These are phyloP conservation scores for Belgica antarctica DNA, from an alignment of 2,888 invertebrate genomes.

Conservation along the genomic window DNA sequence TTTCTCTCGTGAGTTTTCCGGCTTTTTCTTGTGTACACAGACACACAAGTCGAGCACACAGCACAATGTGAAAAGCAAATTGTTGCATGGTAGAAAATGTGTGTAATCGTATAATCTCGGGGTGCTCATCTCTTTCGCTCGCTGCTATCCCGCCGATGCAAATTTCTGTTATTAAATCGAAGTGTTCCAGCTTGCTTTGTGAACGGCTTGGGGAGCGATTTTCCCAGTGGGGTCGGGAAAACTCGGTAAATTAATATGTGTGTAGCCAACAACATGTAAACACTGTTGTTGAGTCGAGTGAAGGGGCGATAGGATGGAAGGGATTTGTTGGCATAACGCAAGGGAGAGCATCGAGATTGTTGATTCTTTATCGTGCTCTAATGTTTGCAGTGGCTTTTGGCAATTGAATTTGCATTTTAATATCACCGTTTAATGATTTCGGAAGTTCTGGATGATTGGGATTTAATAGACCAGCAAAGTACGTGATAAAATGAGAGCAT, in stretches of 20 bases:
- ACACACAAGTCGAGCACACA: not conserved
- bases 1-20: not conserved
- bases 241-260: conserved; percentile 5
- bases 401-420: not conserved
- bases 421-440: not conserved
- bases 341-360: not conserved
- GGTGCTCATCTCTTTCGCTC: not conserved
- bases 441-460: too few relatives aligned
- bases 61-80: conserved; percentile 26
- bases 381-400: not conserved
- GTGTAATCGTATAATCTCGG: conserved; percentile 40
- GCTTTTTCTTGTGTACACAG: conserved; percentile 5
- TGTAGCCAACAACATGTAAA: not conserved
- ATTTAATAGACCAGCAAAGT: too few relatives aligned
- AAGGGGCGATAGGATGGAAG: not conserved
- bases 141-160: not conserved
- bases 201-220: not conserved
- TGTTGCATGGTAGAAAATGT: conserved; percentile 35
- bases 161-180: conserved; percentile 19
- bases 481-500: not conserved
- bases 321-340: conserved; percentile 7
- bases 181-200: not conserved
- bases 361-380: not conserved
- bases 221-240: not conserved
- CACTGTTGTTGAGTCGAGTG: not conserved